phyloP scores from a whole-genome alignment of 2,797 vertebrate species.

The Phyllotis vaccarum region DNA sequence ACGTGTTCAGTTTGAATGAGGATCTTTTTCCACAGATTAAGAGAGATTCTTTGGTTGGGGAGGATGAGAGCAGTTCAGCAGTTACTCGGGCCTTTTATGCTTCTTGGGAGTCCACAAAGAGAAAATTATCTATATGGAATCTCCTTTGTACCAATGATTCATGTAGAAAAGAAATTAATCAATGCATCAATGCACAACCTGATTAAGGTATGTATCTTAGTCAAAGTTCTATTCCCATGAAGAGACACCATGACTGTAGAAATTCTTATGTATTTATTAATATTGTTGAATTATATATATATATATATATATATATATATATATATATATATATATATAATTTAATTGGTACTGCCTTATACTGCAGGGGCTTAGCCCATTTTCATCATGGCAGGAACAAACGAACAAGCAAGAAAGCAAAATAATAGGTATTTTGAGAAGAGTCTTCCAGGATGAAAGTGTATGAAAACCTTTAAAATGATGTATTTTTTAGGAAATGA shows the following conservation, averaged over 20 bases:
- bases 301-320: too few relatives aligned
- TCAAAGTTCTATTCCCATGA: not conserved
- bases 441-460: slow-evolving; percentile 7
- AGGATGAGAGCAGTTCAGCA: not conserved
- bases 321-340: too few relatives aligned
- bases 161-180: not conserved
- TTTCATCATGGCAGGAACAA: not conserved
- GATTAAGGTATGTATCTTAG: not conserved
- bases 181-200: not conserved
- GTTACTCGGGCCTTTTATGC: not conserved
- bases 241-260: not conserved
- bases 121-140: not conserved
- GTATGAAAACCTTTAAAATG: not conserved
- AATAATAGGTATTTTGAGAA: not conserved
- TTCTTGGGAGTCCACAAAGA: not conserved
- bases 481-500: not conserved
- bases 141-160: not conserved
- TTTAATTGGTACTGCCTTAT: not conserved
- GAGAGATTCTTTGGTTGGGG: not conserved
- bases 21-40: not conserved
- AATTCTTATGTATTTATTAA: too few relatives aligned
- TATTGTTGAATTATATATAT: too few relatives aligned
- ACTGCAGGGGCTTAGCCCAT: not conserved
- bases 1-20: not conserved
- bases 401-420: not conserved